phyloP scores from a whole-genome alignment of 1,140 invertebrate genomes.

The Cecropterus lyciades region DNA sequence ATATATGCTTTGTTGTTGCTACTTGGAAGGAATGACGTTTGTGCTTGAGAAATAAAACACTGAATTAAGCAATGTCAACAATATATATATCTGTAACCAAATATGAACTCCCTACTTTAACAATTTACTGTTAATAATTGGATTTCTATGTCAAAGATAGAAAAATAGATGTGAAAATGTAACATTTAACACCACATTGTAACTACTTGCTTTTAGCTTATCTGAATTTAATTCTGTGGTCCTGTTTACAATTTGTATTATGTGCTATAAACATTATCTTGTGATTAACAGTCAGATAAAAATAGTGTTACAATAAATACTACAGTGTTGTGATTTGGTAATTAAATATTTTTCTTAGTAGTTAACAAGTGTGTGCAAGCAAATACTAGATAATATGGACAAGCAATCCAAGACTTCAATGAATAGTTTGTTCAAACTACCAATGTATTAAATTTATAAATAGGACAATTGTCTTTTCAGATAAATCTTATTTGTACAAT shows the following conservation, averaged over 20 bases:
- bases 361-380: constrained; percentile 31
- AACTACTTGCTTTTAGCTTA: constrained; percentile 51
- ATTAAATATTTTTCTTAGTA: constrained; percentile 48
- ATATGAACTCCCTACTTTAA: constrained; percentile 66
- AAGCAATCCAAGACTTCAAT: constrained; percentile 4
- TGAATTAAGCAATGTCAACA: constrained; percentile 79
- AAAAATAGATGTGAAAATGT: constrained; percentile 78
- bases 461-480: constrained; percentile 8
- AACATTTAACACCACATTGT: constrained; percentile 64
- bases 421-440: background rate
- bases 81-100: constrained; percentile 71
- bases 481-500: background rate
- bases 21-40: too few relatives aligned
- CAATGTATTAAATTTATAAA: background rate
- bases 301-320: constrained; percentile 50
- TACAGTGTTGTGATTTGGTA: constrained; percentile 45
- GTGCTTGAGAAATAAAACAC: constrained; percentile 56
- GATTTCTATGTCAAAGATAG: constrained; percentile 68
- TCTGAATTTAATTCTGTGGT: constrained; percentile 48
- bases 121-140: constrained; percentile 65
- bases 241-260: constrained; percentile 48
- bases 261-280: constrained; percentile 36
- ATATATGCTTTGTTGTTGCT: too few relatives aligned
- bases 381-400: constrained; percentile 7
- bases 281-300: constrained; percentile 43